Percentiles rank a stretch among this genome's conserved stretches.
phyloP scores from a whole-genome alignment of 2,797 vertebrate species.

The Oreortyx pictus region DNA sequence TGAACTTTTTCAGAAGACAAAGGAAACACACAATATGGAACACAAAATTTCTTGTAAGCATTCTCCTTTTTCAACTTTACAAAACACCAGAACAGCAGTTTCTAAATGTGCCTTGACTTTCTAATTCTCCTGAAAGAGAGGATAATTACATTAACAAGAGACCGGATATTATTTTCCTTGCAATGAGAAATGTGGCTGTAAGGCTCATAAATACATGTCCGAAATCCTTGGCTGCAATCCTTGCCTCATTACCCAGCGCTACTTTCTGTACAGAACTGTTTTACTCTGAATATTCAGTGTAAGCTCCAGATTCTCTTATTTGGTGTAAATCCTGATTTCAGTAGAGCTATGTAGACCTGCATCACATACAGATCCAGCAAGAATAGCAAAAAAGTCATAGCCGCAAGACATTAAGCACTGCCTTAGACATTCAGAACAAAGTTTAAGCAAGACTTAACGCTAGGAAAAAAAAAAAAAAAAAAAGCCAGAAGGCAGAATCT shows the following conservation, averaged over 20 bases:
- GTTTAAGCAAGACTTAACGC: neutral
- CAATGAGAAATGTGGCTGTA: conserved; percentile 24
- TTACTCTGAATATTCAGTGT: neutral
- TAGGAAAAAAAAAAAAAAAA: neutral
- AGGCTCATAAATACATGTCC: conserved; percentile 30
- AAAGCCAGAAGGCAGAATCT: neutral
- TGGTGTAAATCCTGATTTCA: neutral
- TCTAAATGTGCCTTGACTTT: neutral
- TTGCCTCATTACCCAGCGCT: conserved; percentile 19
- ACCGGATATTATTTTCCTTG: conserved; percentile 13
- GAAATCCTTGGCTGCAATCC: conserved; percentile 1
- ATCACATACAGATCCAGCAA: neutral
- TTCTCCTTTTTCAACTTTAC: neutral
- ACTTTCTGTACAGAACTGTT: neutral
- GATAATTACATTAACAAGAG: conserved; percentile 51
- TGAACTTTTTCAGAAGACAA: conserved; percentile 17
- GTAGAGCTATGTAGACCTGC: neutral
- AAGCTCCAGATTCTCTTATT: neutral
- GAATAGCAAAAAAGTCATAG: neutral
- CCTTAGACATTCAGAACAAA: neutral
- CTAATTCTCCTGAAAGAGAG: conserved; percentile 42
- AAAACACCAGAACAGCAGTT: neutral
- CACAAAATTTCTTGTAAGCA: neutral
- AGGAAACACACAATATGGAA: neutral
- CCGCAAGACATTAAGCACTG: neutral